A percentile compares a stretch with the other conserved stretches of the same genome.
Conservation (phyloP, 2,888 invertebrate genomes). For the Leptura quadrifasciata region DNA sequence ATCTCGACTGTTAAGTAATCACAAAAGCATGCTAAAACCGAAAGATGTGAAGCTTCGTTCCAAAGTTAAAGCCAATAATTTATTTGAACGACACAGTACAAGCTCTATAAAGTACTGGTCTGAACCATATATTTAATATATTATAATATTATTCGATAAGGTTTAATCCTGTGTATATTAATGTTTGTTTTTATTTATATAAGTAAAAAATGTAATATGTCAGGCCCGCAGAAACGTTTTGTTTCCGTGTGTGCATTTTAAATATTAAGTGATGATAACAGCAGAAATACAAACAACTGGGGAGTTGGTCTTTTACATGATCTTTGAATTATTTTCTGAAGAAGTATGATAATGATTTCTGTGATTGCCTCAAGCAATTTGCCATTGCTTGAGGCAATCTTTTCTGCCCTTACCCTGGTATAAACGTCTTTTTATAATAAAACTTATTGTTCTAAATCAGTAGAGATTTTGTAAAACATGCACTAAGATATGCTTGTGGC, state of each 20-base stretch:
- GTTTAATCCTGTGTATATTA: slow-evolving; percentile 25
- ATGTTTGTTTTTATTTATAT: slow-evolving; percentile 25
- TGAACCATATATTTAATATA: slow-evolving; percentile 69
- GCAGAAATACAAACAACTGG: background rate
- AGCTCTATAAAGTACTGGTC: slow-evolving; percentile 73
- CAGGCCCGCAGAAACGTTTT: background rate
- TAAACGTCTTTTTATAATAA: too few species aligned
- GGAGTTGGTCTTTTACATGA: too few species aligned
- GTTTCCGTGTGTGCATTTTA: background rate
- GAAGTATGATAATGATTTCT: too few species aligned
- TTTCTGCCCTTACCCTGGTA: too few species aligned
- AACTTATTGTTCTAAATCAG: too few species aligned
- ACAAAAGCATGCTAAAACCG: slow-evolving; percentile 85
- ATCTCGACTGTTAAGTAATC: slow-evolving; percentile 82
- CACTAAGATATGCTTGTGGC: too few species aligned
- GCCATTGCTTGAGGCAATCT: too few species aligned
- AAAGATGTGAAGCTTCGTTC: slow-evolving; percentile 86
- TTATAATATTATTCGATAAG: slow-evolving; percentile 17
- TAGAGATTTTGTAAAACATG: too few species aligned
- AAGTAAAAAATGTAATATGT: background rate
- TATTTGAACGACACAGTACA: slow-evolving; percentile 73
- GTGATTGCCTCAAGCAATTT: too few species aligned
- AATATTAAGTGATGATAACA: background rate
- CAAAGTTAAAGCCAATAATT: slow-evolving; percentile 78
- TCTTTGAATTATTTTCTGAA: too few species aligned